Evolutionary conservation across 2,888 invertebrate species (phyloP), one percentile per base, ranked within the genome.

Genomic region (Drosophila prostipennis): DNA sequence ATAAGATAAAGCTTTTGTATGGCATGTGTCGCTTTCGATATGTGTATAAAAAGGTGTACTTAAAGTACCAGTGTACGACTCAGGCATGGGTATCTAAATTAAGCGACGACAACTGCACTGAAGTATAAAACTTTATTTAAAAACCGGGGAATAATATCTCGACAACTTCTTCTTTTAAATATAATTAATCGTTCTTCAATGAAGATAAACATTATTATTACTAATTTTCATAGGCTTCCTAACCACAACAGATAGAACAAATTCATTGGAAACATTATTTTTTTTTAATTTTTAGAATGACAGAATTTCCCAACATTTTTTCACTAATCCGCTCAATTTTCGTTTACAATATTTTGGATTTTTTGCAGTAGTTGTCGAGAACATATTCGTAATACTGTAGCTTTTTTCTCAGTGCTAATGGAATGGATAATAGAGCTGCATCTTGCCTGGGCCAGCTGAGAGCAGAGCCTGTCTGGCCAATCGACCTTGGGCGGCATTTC

Each of bases 401-500:
- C 19, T 4, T 10, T 8, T 46, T 13, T 29, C 55, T 46, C 37
- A 53, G 72, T 63, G 73, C 58, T 55, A 13, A 40, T 16, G 14
- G 37, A 8, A 34, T 46, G 55, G 37, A 26, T 48, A 26, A 53
- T 43, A 48, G 57, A 71, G 78, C 73, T 52, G 70, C 71, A 72
- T 87, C 92, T 92, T 94, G 94, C 95, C 94, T 94, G 94, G 90
- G 92, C 93, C 90, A 97, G 94, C 92, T 96, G 96, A 91, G 93
- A 93, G 93, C 96, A 97, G 83, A 97, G 93, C 90, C 94, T 94
- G 85, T 94, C 94, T 83, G 95, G 94, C 97, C 97, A 97, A 92
- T 95, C 95, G 74, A 92, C 91, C 85, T 88, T 95, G 90, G 97
- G 96, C 90, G 97, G 97, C 93, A 95, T 95, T 94, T 97, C 97